phyloP scores from a whole-genome alignment of 1,140 invertebrate genomes.

The Diabrotica virgifera region DNA sequence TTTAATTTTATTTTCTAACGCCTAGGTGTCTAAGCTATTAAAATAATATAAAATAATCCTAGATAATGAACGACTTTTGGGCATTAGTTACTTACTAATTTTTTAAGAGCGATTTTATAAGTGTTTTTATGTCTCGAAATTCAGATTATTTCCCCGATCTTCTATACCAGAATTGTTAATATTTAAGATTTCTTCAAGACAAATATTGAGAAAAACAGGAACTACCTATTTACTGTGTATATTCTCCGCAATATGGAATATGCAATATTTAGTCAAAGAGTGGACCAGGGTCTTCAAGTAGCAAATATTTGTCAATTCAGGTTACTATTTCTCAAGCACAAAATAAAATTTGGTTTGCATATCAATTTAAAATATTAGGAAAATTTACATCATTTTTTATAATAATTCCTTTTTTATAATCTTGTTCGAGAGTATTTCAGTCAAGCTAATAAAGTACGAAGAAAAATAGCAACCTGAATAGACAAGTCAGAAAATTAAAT shows the following conservation, averaged over 20 bases:
- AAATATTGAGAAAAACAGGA: conserved; percentile 4
- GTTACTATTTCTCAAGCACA: no score
- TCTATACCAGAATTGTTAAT: conserved; percentile 1
- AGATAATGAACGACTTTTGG: no score
- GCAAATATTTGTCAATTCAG: neutral
- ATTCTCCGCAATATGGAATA: conserved; percentile 2
- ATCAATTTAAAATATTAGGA: neutral
- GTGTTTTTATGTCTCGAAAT: no score
- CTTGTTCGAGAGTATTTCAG: no score
- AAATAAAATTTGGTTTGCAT: neutral
- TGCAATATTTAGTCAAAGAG: conserved; percentile 29
- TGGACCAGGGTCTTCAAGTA: conserved; percentile 39
- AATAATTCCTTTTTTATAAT: no score
- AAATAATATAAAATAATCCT: no score
- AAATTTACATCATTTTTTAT: no score
- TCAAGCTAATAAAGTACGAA: no score
- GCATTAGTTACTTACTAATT: no score
- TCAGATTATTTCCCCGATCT: neutral
- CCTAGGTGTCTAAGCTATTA: no score
- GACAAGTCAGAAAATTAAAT: conserved; percentile 26
- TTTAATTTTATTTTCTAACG: no score
- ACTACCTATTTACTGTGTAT: conserved; percentile 14
- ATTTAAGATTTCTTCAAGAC: neutral
- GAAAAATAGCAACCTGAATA: neutral
- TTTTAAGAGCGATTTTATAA: no score